phyloP scores from a whole-genome alignment of 2,888 invertebrate genomes.

The Drosophila cognata region DNA sequence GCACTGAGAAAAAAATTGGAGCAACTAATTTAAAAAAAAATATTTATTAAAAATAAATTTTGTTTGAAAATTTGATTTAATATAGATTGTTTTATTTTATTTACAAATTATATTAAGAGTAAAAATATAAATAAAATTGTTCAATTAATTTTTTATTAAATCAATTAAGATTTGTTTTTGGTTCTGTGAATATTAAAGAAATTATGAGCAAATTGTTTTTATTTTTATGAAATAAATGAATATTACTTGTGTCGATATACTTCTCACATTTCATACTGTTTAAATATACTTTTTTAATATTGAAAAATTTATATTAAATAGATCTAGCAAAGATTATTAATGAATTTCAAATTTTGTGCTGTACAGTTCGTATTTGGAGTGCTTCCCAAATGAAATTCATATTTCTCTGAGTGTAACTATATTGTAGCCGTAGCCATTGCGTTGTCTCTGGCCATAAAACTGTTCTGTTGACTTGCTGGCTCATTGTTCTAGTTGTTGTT shows the following conservation, averaged over 20 bases:
- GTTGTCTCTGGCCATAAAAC: conserved; percentile 63
- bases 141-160: not conserved
- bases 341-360: not conserved
- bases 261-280: not conserved
- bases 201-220: not conserved
- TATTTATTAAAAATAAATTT: not conserved
- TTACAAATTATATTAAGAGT: not conserved
- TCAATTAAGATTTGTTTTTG: not conserved
- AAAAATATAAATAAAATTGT: not conserved
- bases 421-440: conserved; percentile 38
- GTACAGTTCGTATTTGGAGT: not conserved
- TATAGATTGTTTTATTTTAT: not conserved
- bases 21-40: not conserved
- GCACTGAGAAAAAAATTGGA: conserved; percentile 24
- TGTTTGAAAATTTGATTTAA: not conserved
- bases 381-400: not conserved
- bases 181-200: not conserved
- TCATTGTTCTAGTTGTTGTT: conserved; percentile 16
- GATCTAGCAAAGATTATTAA: not conserved
- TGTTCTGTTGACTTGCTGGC: conserved; percentile 40
- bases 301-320: not conserved
- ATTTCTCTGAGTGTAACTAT: conserved; percentile 38
- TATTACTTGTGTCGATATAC: not conserved
- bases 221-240: not conserved
- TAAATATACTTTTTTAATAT: not conserved